Evolutionary conservation across 53 echinoderm and acorn worm species (phyloP).

Genomic region (Mesocentrotus franciscanus): DNA sequence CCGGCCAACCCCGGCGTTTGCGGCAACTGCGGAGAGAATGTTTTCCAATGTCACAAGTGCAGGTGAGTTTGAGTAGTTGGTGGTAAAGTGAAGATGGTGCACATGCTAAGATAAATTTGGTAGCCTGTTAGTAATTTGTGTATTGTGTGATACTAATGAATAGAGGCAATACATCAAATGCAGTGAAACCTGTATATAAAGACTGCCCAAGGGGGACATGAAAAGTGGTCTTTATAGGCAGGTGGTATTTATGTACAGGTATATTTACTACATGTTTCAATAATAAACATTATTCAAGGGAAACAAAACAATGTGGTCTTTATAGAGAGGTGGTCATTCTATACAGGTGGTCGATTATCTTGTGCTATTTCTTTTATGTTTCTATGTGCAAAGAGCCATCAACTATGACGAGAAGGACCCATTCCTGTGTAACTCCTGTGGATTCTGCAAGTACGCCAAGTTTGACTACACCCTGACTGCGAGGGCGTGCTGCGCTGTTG

Average conservation of each 20-base stretch:
- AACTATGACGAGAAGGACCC: conserved; percentile 99
- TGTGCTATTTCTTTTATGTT: background rate
- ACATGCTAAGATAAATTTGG: background rate
- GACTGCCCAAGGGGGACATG: too few species aligned
- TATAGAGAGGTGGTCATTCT: too few species aligned
- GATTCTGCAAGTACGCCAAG: conserved; percentile 99
- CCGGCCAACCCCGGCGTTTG: conserved; percentile 98
- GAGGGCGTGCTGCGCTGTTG: conserved; percentile 98
- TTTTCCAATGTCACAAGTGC: conserved; percentile 99
- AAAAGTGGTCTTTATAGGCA: too few species aligned
- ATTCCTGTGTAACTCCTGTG: conserved; percentile 96
- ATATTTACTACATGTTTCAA: too few species aligned
- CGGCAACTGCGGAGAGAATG: conserved; percentile 98
- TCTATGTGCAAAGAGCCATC: conserved; percentile 79
- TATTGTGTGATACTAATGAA: too few species aligned
- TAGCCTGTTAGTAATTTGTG: too few species aligned
- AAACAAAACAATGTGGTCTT: too few species aligned
- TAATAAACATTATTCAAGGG: too few species aligned
- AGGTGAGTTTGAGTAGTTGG: conserved; percentile 61
- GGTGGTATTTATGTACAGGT: too few species aligned
- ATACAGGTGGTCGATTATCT: too few species aligned
- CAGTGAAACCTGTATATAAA: too few species aligned
- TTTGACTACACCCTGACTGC: conserved; percentile 99
- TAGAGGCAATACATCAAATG: too few species aligned
- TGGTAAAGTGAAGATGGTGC: background rate